These are phyloP conservation scores for Hirtodrosophila alboralis DNA, from an alignment of 2,888 invertebrate species.

Conservation along the genomic window DNA sequence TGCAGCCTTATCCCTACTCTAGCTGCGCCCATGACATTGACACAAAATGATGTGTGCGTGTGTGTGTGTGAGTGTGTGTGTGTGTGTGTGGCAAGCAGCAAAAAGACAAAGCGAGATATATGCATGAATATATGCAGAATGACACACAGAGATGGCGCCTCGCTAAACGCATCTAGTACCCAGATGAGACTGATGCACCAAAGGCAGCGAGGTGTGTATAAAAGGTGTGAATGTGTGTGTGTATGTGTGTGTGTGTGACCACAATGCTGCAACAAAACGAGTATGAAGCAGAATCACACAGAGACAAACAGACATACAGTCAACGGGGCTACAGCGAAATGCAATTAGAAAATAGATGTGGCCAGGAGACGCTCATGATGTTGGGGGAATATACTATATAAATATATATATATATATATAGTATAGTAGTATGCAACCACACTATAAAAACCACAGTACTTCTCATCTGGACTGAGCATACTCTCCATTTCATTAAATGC, in stretches of 20 bases:
- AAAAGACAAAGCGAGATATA: constrained; percentile 20
- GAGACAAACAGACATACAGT: not conserved
- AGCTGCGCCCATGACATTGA: constrained; percentile 38
- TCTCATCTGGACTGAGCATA: constrained; percentile 1
- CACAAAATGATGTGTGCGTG: constrained; percentile 43
- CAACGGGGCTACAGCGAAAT: constrained; percentile 61
- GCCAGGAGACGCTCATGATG: constrained; percentile 45
- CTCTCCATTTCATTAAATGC: constrained; percentile 64
- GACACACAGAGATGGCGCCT: constrained; percentile 26
- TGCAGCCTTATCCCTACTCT: too few species aligned
- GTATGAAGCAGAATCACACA: constrained; percentile 1
- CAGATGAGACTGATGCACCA: constrained; percentile 26
- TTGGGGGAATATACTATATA: too few species aligned
- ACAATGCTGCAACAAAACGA: constrained; percentile 38
- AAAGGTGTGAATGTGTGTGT: too few species aligned
- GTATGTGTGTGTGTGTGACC: constrained; percentile 63
- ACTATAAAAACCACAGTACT: constrained; percentile 38
- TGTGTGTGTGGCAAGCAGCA: too few species aligned
- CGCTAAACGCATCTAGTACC: constrained; percentile 6
- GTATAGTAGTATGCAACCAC: constrained; percentile 26
- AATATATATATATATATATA: constrained; percentile 4
- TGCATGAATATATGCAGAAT: constrained; percentile 2
- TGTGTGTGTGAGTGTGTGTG: constrained; percentile 19
- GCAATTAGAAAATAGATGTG: constrained; percentile 77
- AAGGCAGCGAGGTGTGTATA: constrained; percentile 42